Percentiles rank a stretch among this genome's conserved stretches.
Evolutionary conservation across 2,888 invertebrate species (phyloP).

Genomic region (Plebejus argus): DNA sequence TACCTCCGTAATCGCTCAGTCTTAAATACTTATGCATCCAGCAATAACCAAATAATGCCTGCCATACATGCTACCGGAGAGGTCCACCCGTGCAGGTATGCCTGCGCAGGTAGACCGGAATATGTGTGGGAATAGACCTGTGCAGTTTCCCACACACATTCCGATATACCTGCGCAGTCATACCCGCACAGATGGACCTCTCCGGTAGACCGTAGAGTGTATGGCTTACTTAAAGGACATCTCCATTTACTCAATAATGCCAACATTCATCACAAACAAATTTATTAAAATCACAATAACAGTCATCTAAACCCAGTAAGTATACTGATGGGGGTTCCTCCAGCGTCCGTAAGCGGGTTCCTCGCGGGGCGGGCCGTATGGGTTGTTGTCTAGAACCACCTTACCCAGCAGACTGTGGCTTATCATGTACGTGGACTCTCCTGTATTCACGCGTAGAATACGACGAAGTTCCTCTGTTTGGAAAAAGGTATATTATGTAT

Average conservation of each 20-base stretch:
- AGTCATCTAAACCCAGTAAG: conserved; percentile 54
- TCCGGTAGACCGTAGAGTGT: too few relatives aligned
- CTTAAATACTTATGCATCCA: background rate
- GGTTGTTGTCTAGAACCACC: conserved; percentile 65
- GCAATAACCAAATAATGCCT: too few relatives aligned
- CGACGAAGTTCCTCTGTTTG: conserved; percentile 62
- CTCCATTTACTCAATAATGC: background rate
- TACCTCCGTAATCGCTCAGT: too few relatives aligned
- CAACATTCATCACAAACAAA: background rate
- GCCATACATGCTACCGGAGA: too few relatives aligned
- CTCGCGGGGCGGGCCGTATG: conserved; percentile 67
- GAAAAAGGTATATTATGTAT: too few relatives aligned
- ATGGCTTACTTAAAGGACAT: too few relatives aligned
- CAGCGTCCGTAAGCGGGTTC: conserved; percentile 69
- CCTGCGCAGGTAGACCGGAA: too few relatives aligned
- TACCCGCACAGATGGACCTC: too few relatives aligned
- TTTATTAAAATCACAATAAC: background rate
- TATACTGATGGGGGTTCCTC: conserved; percentile 62
- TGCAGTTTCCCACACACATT: too few relatives aligned
- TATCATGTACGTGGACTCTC: conserved; percentile 64
- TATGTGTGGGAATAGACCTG: too few relatives aligned
- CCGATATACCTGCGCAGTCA: too few relatives aligned
- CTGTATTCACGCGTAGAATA: conserved; percentile 70
- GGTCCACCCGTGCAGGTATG: too few relatives aligned
- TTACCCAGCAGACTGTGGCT: conserved; percentile 63